Percentiles rank a stretch among this genome's conserved stretches.
These are phyloP conservation scores for Aradus depressus DNA, from an alignment of 2,888 invertebrate genomes.

Conservation along the genomic window DNA sequence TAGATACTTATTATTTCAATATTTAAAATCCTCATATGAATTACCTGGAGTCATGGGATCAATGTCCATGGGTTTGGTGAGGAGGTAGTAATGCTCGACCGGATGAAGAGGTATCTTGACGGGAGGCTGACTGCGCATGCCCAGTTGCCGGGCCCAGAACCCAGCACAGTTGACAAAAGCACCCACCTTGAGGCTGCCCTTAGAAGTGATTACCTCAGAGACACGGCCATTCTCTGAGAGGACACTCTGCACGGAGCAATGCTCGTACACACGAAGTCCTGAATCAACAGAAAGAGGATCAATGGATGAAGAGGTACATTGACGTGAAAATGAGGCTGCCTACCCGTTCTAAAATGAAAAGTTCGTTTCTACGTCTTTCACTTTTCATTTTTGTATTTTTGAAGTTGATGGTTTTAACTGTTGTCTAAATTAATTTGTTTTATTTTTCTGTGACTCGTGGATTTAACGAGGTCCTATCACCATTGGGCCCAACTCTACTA, in stretches of 20 bases:
- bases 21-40: no score
- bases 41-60: slow-evolving; percentile 71
- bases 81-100: slow-evolving; percentile 86
- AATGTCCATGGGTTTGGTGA: slow-evolving; percentile 67
- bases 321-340: no score
- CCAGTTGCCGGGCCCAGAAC: slow-evolving; percentile 86
- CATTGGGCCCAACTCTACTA: no score
- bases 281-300: slow-evolving; percentile 30
- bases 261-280: slow-evolving; percentile 69
- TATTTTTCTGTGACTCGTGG: no score
- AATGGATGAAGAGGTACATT: no score
- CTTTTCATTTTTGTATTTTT: no score
- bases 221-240: slow-evolving; percentile 55
- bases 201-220: slow-evolving; percentile 61
- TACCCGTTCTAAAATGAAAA: neutral
- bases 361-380: no score
- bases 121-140: slow-evolving; percentile 69
- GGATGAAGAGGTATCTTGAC: slow-evolving; percentile 80
- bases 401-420: no score
- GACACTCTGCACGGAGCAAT: slow-evolving; percentile 61
- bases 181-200: slow-evolving; percentile 68
- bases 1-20: no score
- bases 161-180: slow-evolving; percentile 94
- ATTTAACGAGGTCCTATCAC: no score
- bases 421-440: no score